Base-by-base conservation (phyloP, 2,888 invertebrate genomes). In the Drosophila histrio region DNA sequence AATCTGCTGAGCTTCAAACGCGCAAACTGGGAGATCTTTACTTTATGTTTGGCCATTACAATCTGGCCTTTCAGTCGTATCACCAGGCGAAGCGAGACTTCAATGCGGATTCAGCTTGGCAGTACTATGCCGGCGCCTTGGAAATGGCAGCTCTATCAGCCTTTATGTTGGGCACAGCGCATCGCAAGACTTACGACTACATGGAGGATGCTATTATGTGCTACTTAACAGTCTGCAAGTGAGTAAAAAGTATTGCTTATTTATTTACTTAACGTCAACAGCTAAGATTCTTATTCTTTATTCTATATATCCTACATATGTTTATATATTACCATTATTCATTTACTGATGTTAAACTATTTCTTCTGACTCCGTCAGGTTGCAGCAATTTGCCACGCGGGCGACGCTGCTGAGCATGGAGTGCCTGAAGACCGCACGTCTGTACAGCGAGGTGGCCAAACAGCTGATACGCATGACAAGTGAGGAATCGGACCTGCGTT, bases 81-180 rank as follows among this genome's bases (percentile, higher is more conserved):
- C 98, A 99, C 92, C 95, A 96, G 38, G 97, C 98, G n/a, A 99
- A 99, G 92, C 94, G 98, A 53, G 99, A 99, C 91, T 99, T 99
- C 91, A 97, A 96, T 89, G 96, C 96, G 1, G 99, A 99, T 91
- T 97, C 98, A 77, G 99, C 99, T 0, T 99, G 98, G 98, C 93
- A 98, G 24, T 97, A 99, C 91, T 98, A 97, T 92, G 98, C 99
- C 0, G 98, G 99, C 8, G 98, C 99, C 4, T 92, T 98, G 47
- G 98, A 98, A 93, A 98, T 99, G 98, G 98, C 98, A 5, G 97
- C 97, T 9, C 92, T 99, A 24, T 95, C 98, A 57, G 96, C 97
- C 1, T 98, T 97, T 89, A 96, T 98, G 96, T 94, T 95, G 57
- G 95, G 95, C 26, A 96, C 96, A 72, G 93, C 95, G 4, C 95